Percentiles rank a stretch among this genome's conserved stretches.
These are phyloP conservation scores for Serilophus lunatus DNA, from an alignment of 2,113 vertebrate genomes.

Conservation along the genomic window DNA sequence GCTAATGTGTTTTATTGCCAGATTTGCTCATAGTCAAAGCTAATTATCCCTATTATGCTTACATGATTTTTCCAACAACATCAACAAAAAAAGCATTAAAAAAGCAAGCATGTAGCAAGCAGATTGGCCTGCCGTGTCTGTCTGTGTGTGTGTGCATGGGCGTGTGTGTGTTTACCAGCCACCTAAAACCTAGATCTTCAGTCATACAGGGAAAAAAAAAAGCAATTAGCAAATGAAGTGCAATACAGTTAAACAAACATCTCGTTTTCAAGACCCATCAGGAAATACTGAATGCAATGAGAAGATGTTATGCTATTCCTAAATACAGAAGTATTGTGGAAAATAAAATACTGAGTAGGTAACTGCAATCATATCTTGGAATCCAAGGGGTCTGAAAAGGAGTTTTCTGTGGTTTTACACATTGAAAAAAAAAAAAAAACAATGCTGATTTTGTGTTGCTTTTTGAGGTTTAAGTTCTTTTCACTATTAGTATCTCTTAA, in stretches of 20 bases:
- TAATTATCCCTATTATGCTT: conserved; percentile 69
- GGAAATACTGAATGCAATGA: neutral
- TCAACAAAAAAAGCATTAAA: neutral
- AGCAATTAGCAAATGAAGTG: neutral
- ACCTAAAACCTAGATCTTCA: neutral
- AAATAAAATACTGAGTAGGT: neutral
- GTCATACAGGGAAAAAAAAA: neutral
- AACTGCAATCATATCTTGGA: neutral
- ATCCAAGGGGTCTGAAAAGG: neutral
- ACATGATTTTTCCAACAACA: conserved; percentile 45
- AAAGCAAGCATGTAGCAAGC: neutral
- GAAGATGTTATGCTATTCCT: neutral
- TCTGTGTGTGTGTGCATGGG: neutral
- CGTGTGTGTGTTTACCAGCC: neutral
- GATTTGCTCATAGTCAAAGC: conserved; percentile 64
- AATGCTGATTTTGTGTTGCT: neutral
- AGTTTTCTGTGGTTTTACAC: neutral
- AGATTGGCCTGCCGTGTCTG: neutral
- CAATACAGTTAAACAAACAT: neutral
- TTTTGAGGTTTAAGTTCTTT: neutral
- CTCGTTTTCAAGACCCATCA: neutral
- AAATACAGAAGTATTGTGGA: neutral
- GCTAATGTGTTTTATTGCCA: conserved; percentile 66
- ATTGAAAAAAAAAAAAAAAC: neutral
- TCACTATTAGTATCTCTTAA: neutral